phyloP scores from a whole-genome alignment of 2,888 invertebrate genomes.

The Caenorhabditis becei region DNA sequence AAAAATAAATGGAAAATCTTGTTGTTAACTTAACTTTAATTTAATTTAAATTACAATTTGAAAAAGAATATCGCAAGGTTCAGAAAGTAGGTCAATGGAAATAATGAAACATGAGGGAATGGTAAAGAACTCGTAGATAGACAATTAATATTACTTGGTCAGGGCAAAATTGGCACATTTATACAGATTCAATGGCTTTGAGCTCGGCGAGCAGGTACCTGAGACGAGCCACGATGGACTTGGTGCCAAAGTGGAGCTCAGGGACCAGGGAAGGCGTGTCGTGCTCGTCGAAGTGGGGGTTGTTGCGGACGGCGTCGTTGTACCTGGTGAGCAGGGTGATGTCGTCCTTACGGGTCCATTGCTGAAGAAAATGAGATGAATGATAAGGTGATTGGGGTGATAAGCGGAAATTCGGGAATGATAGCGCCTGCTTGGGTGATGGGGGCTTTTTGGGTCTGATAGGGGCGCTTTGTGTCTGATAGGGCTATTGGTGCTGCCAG shows the following conservation, averaged over 20 bases:
- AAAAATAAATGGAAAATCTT: background rate
- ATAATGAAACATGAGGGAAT: background rate
- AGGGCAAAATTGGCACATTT: no score
- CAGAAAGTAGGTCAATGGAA: no score
- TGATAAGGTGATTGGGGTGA: no score
- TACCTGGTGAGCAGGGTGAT: constrained; percentile 25
- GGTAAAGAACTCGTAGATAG: background rate
- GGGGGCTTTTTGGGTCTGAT: no score
- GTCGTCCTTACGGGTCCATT: constrained; percentile 48
- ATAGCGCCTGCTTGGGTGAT: no score
- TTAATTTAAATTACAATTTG: no score
- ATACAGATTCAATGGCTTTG: constrained; percentile 3
- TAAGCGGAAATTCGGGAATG: no score
- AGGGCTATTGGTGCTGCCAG: no score
- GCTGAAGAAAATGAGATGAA: constrained; percentile 22
- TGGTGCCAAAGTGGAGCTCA: constrained; percentile 29
- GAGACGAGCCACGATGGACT: constrained; percentile 27
- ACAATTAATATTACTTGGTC: no score
- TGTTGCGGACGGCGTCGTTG: constrained; percentile 22
- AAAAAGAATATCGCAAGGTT: no score
- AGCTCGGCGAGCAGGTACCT: constrained; percentile 36
- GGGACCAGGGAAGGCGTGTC: constrained; percentile 22
- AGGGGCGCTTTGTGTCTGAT: no score
- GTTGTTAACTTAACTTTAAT: constrained; percentile 5
- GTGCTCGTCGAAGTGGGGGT: constrained; percentile 21